Base-by-base conservation (phyloP, 2,113 vertebrate species). In the Okapia johnstoni region DNA sequence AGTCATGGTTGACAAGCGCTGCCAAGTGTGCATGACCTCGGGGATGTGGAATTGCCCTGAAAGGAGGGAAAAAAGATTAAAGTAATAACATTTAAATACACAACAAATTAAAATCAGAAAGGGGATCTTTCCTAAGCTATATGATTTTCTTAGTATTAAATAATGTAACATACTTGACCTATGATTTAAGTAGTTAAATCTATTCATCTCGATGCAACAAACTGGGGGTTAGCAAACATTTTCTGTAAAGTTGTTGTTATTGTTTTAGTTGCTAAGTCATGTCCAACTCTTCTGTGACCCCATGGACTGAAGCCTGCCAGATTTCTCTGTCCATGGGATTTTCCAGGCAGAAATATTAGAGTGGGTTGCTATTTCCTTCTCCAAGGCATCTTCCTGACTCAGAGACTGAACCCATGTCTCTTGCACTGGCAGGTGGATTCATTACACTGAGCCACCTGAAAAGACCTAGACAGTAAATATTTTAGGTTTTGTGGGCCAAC, bases 1-100 rank as follows among this genome's bases (percentile, higher is more conserved):
- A 99, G 92, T 99, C 99, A 63, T 99, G 99, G 98, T 99, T 99
- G 91, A 99, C 99, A 6, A 99, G 99, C 40, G 99, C 99, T 90
- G 99, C 99, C 77, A 99, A 98, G 96, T 99, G 99, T 40, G 99
- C 99, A 1, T 99, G 99, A 90, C 99, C 99, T 98, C 99, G 99
- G 61, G 99, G 99, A 94, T 99, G 99, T 30, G 99, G 99, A 95
- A 99, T 99, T 85, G 99, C 99, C 98, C 99, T 99, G 97, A 95
- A 98, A 95, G 70, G 87, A 98, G 89, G 43, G 98, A 93, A 73
- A 85, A 66, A 57, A 84, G 40, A 63, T 58, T 85, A 95, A 89
- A 97, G 46, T 50, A 92, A 79, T 60, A 92, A 7, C 7, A 33
- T 12, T 87, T 93, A 43, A 60, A 83, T 26, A 61, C 5, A 4